Percentiles rank a stretch among this genome's conserved stretches.
Conservation (phyloP, 2,113 vertebrate species). For the Limnothrissa miodon region DNA sequence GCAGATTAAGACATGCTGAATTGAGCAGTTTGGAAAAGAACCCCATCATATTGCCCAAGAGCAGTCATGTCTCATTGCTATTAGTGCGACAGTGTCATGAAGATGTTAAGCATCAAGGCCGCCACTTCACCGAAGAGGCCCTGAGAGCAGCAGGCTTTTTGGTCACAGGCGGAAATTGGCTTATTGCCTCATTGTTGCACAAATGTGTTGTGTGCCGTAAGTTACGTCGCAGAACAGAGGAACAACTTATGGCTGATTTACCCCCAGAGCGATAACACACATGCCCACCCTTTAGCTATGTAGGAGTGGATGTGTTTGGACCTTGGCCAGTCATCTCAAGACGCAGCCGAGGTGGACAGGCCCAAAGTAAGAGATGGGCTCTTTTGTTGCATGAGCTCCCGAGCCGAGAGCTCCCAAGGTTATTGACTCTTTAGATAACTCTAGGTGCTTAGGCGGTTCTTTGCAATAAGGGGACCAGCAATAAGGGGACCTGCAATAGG, state of each 20-base stretch:
- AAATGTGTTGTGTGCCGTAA: conserved; percentile 23
- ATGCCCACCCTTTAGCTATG: too few relatives aligned
- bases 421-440: neutral
- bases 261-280: neutral
- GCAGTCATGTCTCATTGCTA: conserved; percentile 21
- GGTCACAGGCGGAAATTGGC: conserved; percentile 28
- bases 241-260: neutral
- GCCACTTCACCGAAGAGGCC: conserved; percentile 30
- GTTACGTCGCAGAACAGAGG: neutral
- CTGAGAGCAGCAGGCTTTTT: conserved; percentile 27
- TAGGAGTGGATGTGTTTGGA: too few relatives aligned
- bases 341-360: neutral
- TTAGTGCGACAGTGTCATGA: conserved; percentile 25
- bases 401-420: neutral
- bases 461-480: too few relatives aligned
- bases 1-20: too few relatives aligned
- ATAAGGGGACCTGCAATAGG: too few relatives aligned
- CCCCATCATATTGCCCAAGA: too few relatives aligned
- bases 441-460: neutral
- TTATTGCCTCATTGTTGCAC: conserved; percentile 14
- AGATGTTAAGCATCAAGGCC: conserved; percentile 32
- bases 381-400: neutral
- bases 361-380: neutral
- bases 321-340: too few relatives aligned
- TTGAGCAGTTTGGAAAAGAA: too few relatives aligned